A percentile compares a stretch with the other conserved stretches of the same genome.
Conservation (phyloP, 2,888 invertebrate genomes). For the Himalopsyche tibetana region DNA sequence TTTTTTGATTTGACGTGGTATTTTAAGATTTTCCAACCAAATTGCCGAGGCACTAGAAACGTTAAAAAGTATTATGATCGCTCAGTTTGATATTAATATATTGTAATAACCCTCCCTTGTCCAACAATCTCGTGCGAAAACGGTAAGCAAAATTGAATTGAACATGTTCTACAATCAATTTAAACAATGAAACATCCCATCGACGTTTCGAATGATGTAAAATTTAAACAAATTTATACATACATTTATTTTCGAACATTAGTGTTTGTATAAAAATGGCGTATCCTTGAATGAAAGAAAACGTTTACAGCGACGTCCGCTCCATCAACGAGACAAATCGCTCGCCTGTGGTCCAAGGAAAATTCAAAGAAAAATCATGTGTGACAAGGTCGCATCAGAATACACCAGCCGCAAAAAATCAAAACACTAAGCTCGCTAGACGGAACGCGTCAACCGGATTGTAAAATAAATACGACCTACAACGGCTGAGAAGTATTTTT, state of each 20-base stretch:
- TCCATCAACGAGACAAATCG: neutral
- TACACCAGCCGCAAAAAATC: neutral
- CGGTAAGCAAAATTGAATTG: no score
- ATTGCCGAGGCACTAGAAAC: no score
- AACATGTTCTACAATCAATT: no score
- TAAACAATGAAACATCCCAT: no score
- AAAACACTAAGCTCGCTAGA: neutral
- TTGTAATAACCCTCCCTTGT: no score
- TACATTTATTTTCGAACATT: neutral
- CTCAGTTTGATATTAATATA: no score
- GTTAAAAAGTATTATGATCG: no score
- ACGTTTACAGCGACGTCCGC: neutral
- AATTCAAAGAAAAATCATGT: conserved; percentile 40
- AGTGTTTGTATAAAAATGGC: conserved; percentile 11
- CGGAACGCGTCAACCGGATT: neutral
- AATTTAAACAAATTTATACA: neutral
- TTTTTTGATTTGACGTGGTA: no score
- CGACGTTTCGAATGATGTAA: no score
- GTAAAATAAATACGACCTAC: conserved; percentile 25
- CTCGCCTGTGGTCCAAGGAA: conserved; percentile 21
- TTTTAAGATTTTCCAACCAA: no score
- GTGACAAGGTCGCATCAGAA: conserved; percentile 40
- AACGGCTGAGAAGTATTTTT: neutral
- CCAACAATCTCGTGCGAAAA: no score
- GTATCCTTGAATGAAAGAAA: conserved; percentile 19